Conservation (phyloP, 2,113 vertebrate species). For the Cichladusa arquata region DNA sequence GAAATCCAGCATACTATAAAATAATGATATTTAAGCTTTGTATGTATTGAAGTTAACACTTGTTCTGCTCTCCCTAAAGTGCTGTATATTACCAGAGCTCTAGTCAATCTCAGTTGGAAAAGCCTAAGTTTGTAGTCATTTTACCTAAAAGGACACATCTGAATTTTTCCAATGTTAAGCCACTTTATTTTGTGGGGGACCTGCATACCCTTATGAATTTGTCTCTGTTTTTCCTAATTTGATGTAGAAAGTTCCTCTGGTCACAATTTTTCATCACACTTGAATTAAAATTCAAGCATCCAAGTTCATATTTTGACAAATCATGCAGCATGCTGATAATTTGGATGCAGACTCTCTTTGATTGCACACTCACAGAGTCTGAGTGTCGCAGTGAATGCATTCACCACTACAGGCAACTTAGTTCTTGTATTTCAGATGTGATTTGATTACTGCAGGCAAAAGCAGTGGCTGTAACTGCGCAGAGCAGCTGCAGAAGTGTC, state of each 20-base stretch:
- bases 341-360: background rate
- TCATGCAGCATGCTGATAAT: background rate
- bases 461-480: background rate
- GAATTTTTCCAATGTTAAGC: background rate
- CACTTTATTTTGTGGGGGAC: background rate
- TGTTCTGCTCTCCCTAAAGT: background rate
- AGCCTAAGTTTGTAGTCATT: background rate
- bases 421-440: background rate
- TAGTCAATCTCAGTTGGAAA: background rate
- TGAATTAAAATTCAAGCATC: background rate
- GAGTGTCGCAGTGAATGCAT: background rate
- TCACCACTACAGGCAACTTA: background rate
- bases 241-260: background rate
- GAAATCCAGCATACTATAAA: background rate
- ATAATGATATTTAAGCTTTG: background rate
- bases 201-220: background rate
- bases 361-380: background rate
- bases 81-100: background rate
- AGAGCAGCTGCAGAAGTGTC: background rate
- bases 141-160: background rate
- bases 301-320: background rate
- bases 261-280: background rate
- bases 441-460: slow-evolving; percentile 12
- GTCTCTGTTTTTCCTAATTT: background rate
- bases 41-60: background rate